Base-by-base conservation (phyloP, 2,888 invertebrate genomes). In the Stramonita haemastoma region DNA sequence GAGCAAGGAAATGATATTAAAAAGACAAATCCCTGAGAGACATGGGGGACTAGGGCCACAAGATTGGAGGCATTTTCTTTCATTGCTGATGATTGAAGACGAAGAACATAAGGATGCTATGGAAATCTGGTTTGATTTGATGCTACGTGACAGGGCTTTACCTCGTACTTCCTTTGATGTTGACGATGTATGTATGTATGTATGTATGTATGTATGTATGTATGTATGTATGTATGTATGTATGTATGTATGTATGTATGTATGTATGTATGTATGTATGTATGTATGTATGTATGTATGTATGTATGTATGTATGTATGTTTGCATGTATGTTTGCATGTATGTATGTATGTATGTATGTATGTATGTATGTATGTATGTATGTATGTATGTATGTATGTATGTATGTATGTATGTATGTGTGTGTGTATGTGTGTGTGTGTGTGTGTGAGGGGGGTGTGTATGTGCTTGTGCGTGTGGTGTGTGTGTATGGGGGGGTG, bases 211-310 rank as follows among this genome's bases (percentile, higher is more conserved):
- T 66, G 66, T 66, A 13, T 66, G 26, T 13, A 13, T 13, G 66
- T 13, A 13, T 13, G 66, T 79, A 32, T 79, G 79, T 79, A 8
- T 46, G 46, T 5, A 8, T 46, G 46, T 46, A 8, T 46, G 8
- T 46, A 6, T 79, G 79, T 79, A 32, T 79, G 79, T 79, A 15
- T 79, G 79, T 79, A 32, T 79, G 77, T 77, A 26, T 73, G 73
- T 73, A 26, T 73, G 73, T 73, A 26, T 73, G 73, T 73, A 26
- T 77, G 77, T 77, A 17, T 29, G 29, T 17, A 17, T 29, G 29
- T 29, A 11, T 77, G 77, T 77, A 32, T 77, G 77, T 29, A 32
- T 29, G 77, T 29, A 32, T 29, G 77, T 77, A 32, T 77, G 77
- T 77, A 32, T 32, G 29, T 77, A 32, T 77, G 77, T 77, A 32